A percentile compares a stretch with the other conserved stretches of the same genome.
Evolutionary conservation across 1,140 invertebrate species (phyloP).

Genomic region (Drosophila chauvacae): DNA sequence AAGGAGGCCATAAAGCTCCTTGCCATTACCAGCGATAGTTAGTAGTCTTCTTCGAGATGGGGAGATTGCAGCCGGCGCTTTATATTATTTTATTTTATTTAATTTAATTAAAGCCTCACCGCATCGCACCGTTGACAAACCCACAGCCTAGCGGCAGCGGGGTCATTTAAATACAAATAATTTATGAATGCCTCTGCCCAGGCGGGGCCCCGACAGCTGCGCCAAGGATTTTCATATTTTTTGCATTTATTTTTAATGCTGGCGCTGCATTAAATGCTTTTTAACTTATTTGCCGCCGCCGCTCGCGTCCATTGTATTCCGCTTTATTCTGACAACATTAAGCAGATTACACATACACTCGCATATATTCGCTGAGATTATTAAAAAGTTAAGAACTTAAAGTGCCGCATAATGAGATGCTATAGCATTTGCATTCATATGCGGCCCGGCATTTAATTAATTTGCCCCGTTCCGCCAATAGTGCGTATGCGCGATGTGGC

Average conservation of each 20-base stretch:
- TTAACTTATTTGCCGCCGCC: slow-evolving; percentile 55
- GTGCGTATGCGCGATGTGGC: slow-evolving; percentile 44
- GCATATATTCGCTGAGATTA: slow-evolving; percentile 40
- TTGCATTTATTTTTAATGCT: slow-evolving; percentile 66
- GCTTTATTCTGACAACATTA: slow-evolving; percentile 55
- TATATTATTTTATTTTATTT: slow-evolving; percentile 47
- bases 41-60: slow-evolving; percentile 17
- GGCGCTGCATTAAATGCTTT: slow-evolving; percentile 59
- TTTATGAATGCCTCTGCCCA: slow-evolving; percentile 53
- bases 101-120: slow-evolving; percentile 47
- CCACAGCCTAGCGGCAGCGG: slow-evolving; percentile 46
- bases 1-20: slow-evolving; percentile 31
- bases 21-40: slow-evolving; percentile 39
- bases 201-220: slow-evolving; percentile 21
- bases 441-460: slow-evolving; percentile 70
- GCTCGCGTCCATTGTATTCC: slow-evolving; percentile 25
- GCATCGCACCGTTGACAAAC: slow-evolving; percentile 34
- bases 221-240: slow-evolving; percentile 53
- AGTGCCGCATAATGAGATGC: slow-evolving; percentile 72
- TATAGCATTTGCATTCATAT: slow-evolving; percentile 69
- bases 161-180: slow-evolving; percentile 60
- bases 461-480: slow-evolving; percentile 26
- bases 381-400: slow-evolving; percentile 81
- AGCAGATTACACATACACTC: slow-evolving; percentile 55
- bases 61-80: background rate